A percentile compares a stretch with the other conserved stretches of the same genome.
Evolutionary conservation across 2,888 invertebrate species (phyloP).

Genomic region (Apomyelois bistriatella): DNA sequence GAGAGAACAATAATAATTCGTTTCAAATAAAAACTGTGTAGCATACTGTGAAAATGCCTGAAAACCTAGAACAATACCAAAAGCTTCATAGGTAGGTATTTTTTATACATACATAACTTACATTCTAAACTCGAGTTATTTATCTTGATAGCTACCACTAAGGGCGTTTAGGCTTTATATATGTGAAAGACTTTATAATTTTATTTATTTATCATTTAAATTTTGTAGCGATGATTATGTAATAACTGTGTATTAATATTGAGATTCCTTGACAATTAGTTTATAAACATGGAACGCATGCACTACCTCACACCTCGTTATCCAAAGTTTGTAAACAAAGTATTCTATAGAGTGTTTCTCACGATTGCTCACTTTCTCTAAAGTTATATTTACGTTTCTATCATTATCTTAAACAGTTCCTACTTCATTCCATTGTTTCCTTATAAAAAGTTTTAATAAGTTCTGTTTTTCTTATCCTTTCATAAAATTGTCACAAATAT

Average conservation of each 20-base stretch:
- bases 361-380: constrained; percentile 35
- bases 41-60: constrained; percentile 38
- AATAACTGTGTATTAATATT: background rate
- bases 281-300: background rate
- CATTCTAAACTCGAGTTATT: no score
- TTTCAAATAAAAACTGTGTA: background rate
- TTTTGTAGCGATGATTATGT: background rate
- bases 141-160: no score
- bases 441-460: constrained; percentile 11
- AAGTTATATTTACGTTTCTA: constrained; percentile 15
- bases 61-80: constrained; percentile 40
- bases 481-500: background rate
- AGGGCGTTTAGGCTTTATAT: no score
- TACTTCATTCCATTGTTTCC: constrained; percentile 18
- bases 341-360: constrained; percentile 28
- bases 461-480: background rate
- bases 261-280: background rate
- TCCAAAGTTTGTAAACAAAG: constrained; percentile 34
- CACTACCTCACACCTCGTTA: background rate
- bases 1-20: no score
- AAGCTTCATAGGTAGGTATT: constrained; percentile 54
- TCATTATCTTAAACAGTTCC: constrained; percentile 18
- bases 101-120: no score
- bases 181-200: no score
- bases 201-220: no score